Evolutionary conservation across 2,888 invertebrate species (phyloP).

Genomic region (Troglohyphantes excavatus): DNA sequence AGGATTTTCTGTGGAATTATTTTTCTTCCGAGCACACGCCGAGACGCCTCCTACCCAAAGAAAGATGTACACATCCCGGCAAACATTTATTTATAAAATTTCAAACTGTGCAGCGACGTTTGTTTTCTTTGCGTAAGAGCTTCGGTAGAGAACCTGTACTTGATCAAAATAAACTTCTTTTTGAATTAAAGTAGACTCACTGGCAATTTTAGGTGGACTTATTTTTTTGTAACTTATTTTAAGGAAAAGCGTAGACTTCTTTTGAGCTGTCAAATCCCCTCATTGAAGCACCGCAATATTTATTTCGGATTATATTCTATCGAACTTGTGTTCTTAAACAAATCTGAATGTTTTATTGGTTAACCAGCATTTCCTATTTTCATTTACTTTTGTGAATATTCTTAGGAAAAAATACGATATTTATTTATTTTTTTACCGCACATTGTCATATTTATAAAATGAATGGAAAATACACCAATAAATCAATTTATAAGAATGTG

Average conservation of each 20-base stretch:
- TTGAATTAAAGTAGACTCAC: conserved; percentile 1
- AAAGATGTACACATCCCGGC: neutral
- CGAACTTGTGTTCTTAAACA: neutral
- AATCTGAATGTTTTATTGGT: neutral
- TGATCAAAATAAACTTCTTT: neutral
- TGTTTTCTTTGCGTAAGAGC: neutral
- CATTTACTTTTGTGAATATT: neutral
- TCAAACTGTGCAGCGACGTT: neutral
- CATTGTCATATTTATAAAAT: no score
- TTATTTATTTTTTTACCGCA: no score
- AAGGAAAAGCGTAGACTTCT: neutral
- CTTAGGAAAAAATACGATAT: no score
- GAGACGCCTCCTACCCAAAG: neutral
- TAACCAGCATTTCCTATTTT: neutral
- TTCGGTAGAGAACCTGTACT: conserved; percentile 3
- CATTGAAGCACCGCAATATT: neutral
- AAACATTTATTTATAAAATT: conserved; percentile 9
- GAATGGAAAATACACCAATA: no score
- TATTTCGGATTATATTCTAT: neutral
- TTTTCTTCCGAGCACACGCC: neutral
- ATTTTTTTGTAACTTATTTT: neutral
- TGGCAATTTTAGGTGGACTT: neutral
- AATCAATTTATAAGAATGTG: no score
- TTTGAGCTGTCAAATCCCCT: neutral
- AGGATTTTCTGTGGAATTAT: neutral